These are phyloP conservation scores for Drosophila dives DNA, from an alignment of 2,888 invertebrate species.

Conservation along the genomic window DNA sequence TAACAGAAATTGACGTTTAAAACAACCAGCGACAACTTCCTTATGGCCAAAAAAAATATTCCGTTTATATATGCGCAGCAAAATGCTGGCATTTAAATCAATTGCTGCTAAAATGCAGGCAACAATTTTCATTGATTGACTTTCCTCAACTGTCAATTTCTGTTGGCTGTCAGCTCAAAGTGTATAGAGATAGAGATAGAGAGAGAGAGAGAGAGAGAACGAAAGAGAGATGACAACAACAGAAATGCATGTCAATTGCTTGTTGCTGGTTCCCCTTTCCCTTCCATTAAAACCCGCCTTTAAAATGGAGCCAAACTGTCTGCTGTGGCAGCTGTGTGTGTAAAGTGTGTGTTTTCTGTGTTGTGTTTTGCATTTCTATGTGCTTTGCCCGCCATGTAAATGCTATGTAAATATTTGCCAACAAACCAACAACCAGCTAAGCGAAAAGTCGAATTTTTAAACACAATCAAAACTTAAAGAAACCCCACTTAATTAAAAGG, in stretches of 20 bases:
- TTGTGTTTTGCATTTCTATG: conserved; percentile 55
- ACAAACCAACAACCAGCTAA: conserved; percentile 11
- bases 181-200: conserved; percentile 12
- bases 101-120: conserved; percentile 35
- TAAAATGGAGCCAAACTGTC: conserved; percentile 47
- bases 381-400: conserved; percentile 52
- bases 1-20: conserved; percentile 29
- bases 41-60: conserved; percentile 20
- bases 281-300: background rate
- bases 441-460: conserved; percentile 6
- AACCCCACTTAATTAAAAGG: conserved; percentile 66
- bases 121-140: conserved; percentile 68
- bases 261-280: background rate
- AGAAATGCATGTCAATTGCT: conserved; percentile 30
- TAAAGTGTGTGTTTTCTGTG: conserved; percentile 9
- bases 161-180: conserved; percentile 33
- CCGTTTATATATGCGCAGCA: conserved; percentile 1
- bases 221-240: conserved; percentile 8
- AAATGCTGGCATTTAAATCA: conserved; percentile 50
- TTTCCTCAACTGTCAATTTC: conserved; percentile 37
- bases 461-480: conserved; percentile 10
- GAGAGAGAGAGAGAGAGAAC: background rate
- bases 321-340: conserved; percentile 47
- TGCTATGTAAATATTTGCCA: conserved; percentile 63
- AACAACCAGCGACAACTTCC: conserved; percentile 32